A percentile compares a stretch with the other conserved stretches of the same genome.
Evolutionary conservation across 2,797 vertebrate genomes (phyloP).

Genomic region (Phoeniculus purpureus): DNA sequence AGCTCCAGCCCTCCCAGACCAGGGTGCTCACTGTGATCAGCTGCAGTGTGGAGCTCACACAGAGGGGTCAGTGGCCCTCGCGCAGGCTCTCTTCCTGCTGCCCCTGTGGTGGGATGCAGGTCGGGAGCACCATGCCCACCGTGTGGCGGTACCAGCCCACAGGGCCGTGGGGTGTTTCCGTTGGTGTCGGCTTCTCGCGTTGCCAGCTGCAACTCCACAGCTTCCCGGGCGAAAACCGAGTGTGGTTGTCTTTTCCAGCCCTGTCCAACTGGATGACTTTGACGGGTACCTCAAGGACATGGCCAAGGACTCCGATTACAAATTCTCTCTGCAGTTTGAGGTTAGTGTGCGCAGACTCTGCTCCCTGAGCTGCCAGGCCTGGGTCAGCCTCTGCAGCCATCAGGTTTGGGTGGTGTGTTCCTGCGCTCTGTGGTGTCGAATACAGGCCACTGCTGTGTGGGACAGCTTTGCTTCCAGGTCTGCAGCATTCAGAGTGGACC

Average conservation of each 20-base stretch:
- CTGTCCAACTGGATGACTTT: conserved; percentile 93
- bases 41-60: background rate
- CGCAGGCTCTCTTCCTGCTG: background rate
- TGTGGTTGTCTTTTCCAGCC: conserved; percentile 75
- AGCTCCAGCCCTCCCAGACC: background rate
- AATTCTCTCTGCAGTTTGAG: conserved; percentile 98
- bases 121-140: background rate
- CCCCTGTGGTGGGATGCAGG: fast-evolving
- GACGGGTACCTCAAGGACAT: conserved; percentile 95
- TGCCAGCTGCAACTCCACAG: background rate
- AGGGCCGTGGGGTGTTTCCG: background rate
- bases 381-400: background rate
- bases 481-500: background rate
- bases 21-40: background rate
- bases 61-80: too few relatives aligned
- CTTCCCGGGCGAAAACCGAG: background rate
- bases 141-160: background rate
- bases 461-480: background rate
- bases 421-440: background rate
- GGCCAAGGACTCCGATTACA: conserved; percentile 97
- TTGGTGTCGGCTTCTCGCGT: background rate
- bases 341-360: conserved; percentile 68
- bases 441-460: background rate
- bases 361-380: background rate
- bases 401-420: fast-evolving